Evolutionary conservation across 2,888 invertebrate species (phyloP), one percentile per base, ranked within the genome.

Genomic region (Mythimna lalbum): DNA sequence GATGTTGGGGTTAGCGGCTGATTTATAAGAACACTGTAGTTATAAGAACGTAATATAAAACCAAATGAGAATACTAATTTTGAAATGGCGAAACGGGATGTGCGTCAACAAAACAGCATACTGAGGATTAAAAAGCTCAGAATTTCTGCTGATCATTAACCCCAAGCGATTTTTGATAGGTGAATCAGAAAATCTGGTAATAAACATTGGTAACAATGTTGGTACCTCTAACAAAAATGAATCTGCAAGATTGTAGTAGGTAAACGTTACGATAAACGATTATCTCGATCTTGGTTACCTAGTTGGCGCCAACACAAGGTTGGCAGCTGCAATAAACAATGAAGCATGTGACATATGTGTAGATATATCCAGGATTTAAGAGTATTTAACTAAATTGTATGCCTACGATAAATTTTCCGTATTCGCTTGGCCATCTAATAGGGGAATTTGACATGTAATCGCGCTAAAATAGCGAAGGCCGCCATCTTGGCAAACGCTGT

Each of bases 391-490:
- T 57, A 50, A 63, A 64, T 80, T 12, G 76, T 63, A 56, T 70
- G 71, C 78, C 53, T 78, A 69, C 76, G 64, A 78, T 80, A 78
- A 78, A 78, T 79, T 83, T 86, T 79, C 84, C 86, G 82, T 84
- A 82, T 90, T 88, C 69, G 80, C 84, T 88, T 88, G 88, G 90
- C 88, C 85, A 86, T 88, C 82, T 90, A 88, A 87, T 90, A 90
- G 88, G 85, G 87, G 87, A 92, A 88, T 91, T 91, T 89, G 90
- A 89, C 91, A 88, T 85, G 87, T 89, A 90, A 90, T 89, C 87
- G 86, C 86, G 90, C 90, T 92, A 92, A 94, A 95, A 94, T 94
- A 95, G 92, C 92, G 95, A 96, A 95, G 96, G 96, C 91, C 95
- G 91, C 90, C 93, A 92, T 94, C 91, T 95, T 96, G 95, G 95